Conservation (phyloP, 2,888 invertebrate species). For the Steinernema scapterisci region DNA sequence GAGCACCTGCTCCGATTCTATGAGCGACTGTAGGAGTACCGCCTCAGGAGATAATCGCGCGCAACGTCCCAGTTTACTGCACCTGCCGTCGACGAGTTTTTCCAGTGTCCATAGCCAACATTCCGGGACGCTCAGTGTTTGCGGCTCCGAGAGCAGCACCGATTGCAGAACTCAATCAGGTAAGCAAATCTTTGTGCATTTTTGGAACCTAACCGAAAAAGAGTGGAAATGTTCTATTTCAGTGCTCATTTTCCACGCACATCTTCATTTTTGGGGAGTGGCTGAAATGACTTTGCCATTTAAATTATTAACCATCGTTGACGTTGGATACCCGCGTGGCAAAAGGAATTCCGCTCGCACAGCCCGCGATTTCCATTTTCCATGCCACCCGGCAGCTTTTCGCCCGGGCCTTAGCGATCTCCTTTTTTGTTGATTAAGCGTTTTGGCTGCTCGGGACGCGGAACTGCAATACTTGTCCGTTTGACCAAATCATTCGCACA, state of each 20-base stretch:
- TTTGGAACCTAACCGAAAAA: too few species aligned
- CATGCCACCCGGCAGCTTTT: background rate
- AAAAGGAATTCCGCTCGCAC: background rate
- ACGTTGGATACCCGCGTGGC: background rate
- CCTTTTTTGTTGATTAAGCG: background rate
- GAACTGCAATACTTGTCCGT: background rate
- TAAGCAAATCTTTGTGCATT: too few species aligned
- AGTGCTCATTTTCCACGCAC: too few species aligned
- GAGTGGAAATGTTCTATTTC: too few species aligned
- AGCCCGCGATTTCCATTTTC: background rate
- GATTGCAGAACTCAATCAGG: constrained; percentile 7
- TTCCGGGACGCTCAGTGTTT: constrained; percentile 14
- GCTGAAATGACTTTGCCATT: background rate
- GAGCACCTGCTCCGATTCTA: constrained; percentile 25
- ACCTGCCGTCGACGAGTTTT: constrained; percentile 18
- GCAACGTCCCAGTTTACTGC: constrained; percentile 16
- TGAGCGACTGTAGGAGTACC: constrained; percentile 19
- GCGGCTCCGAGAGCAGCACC: background rate
- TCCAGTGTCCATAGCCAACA: background rate
- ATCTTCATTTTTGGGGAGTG: background rate
- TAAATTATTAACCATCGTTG: constrained; percentile 16
- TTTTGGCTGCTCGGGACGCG: background rate
- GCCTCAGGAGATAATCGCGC: background rate
- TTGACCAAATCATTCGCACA: background rate
- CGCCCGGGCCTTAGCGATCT: background rate